Conservation (phyloP, 2,797 vertebrate species). For the Nyctalus aviator region DNA sequence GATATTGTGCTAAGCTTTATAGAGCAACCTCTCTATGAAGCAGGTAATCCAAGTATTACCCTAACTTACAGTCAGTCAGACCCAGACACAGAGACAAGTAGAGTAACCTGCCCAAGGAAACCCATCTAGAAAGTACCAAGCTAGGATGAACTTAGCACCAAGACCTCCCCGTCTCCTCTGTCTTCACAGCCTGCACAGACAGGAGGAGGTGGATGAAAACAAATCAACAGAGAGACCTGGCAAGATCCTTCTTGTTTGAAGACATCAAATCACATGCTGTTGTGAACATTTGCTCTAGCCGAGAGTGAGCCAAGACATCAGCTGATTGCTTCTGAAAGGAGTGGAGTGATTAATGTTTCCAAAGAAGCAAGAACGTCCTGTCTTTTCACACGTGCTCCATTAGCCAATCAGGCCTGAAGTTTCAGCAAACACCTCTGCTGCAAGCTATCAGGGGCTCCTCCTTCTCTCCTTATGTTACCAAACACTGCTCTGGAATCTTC, state of each 20-base stretch:
- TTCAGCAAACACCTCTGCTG: constrained; percentile 3
- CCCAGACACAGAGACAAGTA: not conserved
- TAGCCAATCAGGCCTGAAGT: constrained; percentile 46
- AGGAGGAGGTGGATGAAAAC: not conserved
- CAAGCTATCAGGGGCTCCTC: not conserved
- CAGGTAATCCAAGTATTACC: not conserved
- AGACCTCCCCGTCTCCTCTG: not conserved
- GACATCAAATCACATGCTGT: constrained; percentile 38
- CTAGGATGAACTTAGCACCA: not conserved
- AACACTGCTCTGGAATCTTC: constrained; percentile 44
- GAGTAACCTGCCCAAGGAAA: not conserved
- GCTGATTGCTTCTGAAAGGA: constrained; percentile 53
- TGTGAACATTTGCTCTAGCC: not conserved
- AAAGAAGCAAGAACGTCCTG: constrained; percentile 66
- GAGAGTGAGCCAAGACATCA: constrained; percentile 49
- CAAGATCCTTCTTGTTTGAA: constrained; percentile 13
- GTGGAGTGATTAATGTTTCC: constrained; percentile 40
- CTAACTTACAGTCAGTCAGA: not conserved
- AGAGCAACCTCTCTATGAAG: not conserved
- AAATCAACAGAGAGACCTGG: not conserved
- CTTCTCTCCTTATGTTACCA: not conserved
- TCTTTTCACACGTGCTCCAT: constrained; percentile 31
- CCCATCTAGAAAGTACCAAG: not conserved
- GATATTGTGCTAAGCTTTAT: not conserved
- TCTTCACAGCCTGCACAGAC: not conserved